phyloP scores from a whole-genome alignment of 2,797 vertebrate genomes.

The Loriculus beryllinus region DNA sequence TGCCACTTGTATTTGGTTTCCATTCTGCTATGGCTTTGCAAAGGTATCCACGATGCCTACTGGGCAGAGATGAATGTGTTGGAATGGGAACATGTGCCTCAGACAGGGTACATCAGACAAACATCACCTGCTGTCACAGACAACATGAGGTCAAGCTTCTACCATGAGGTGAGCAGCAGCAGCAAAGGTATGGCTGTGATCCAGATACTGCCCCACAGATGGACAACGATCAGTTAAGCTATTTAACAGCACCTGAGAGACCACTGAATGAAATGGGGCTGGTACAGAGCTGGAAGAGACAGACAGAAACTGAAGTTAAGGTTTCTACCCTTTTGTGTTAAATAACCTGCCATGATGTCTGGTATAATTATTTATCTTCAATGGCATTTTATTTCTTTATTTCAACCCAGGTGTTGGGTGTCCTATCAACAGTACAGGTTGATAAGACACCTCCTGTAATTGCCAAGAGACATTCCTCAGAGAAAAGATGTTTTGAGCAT shows the following conservation, averaged over 20 bases:
- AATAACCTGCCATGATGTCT: background rate
- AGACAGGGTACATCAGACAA: background rate
- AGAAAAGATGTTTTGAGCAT: background rate
- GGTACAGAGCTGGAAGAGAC: background rate
- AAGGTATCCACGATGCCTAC: background rate
- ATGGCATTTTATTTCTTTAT: background rate
- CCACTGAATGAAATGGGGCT: background rate
- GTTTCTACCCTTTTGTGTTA: background rate
- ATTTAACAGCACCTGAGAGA: background rate
- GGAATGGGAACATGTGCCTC: rapidly evolving
- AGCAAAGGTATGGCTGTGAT: background rate
- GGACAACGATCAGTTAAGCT: background rate
- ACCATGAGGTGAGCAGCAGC: background rate
- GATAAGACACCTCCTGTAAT: background rate
- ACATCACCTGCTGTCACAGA: background rate
- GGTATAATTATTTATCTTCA: background rate
- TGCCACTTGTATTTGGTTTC: background rate
- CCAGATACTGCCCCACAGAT: background rate
- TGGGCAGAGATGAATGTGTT: background rate
- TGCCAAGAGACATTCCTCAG: background rate
- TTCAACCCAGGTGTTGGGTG: background rate
- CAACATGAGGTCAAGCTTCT: background rate
- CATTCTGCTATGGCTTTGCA: background rate
- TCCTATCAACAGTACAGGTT: background rate
- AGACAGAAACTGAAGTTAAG: background rate